These are phyloP conservation scores for Gibbula magus DNA, from an alignment of 2,888 invertebrate genomes.

Conservation along the genomic window DNA sequence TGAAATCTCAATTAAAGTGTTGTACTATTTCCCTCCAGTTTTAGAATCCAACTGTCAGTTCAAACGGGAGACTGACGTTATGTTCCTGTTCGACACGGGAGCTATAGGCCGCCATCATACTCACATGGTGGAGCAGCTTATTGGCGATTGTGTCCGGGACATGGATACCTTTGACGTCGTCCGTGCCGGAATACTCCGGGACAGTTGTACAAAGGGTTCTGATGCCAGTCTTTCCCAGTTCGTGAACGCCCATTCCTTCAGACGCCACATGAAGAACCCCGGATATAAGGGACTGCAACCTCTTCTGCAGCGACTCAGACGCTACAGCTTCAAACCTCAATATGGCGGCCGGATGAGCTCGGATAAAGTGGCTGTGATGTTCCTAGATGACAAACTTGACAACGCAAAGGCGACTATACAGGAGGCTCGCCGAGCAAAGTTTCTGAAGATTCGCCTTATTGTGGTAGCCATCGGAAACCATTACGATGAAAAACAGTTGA, in stretches of 20 bases:
- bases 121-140: slow-evolving; percentile 30
- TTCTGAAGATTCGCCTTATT: slow-evolving; percentile 31
- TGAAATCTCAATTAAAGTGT: too few relatives aligned
- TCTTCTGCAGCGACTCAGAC: slow-evolving; percentile 24
- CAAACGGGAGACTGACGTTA: slow-evolving; percentile 27
- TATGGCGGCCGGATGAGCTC: slow-evolving; percentile 21
- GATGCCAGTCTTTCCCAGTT: slow-evolving; percentile 25
- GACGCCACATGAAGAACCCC: background rate
- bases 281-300: slow-evolving; percentile 28
- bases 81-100: slow-evolving; percentile 39
- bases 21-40: too few relatives aligned
- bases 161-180: slow-evolving; percentile 24
- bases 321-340: slow-evolving; percentile 22
- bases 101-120: slow-evolving; percentile 26
- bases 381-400: slow-evolving; percentile 32
- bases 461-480: slow-evolving; percentile 32
- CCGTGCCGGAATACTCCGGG: slow-evolving; percentile 32
- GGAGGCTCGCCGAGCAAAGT: slow-evolving; percentile 32
- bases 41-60: background rate
- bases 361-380: slow-evolving; percentile 37
- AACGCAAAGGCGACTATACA: slow-evolving; percentile 25
- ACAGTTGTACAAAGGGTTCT: background rate
- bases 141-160: slow-evolving; percentile 27
- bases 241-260: background rate
- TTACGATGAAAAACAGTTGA: background rate